Evolutionary conservation across 2,113 vertebrate genomes (phyloP), one percentile per base, ranked within the genome.

Genomic region (Gopherus flavomarginatus): DNA sequence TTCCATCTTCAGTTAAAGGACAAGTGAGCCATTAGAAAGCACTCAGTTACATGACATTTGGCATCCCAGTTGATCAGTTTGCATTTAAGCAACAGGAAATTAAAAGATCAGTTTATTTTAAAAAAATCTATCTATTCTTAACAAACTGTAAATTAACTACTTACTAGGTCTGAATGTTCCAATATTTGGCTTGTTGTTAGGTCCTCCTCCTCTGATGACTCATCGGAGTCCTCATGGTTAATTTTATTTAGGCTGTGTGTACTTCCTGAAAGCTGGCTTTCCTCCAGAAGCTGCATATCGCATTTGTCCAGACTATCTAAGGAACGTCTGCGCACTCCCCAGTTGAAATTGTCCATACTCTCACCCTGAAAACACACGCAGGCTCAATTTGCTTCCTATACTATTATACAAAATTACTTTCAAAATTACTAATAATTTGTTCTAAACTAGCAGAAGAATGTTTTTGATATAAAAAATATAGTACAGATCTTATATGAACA

Each of bases 281-380:
- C 99, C 75, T 99, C 99, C 98, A 99, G 97, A 50, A 98, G 98
- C 97, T 98, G 99, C 98, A 98, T 98, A 93, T 99, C 99, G 80
- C 98, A 99, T 95, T 96, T 99, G 98, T 99, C 99, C 98, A 99
- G 98, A 94, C 99, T 99, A 95, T 99, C 99, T 97, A 99, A 98
- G 50, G 99, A 99, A 94, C 98, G 99, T 65, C 99, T 98, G 82
- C 99, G 99, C 31, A 99, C 99, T 14, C 99, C 99, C 99, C 99
- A 99, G 98, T 99, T 99, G 97, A 99, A 99, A 96, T 99, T 99
- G 98, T 99, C 99, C 98, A 99, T 98, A 24, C 99, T 99, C 97
- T 99, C 99, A 31, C 99, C 99, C 99, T 99, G 98, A 93, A 98
- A 98, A 93, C 89, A 98, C 49, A 93, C 35, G 83, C 0, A 93